Evolutionary conservation across 2,113 vertebrate species (phyloP).

Genomic region (Chloropsis cyanopogon): DNA sequence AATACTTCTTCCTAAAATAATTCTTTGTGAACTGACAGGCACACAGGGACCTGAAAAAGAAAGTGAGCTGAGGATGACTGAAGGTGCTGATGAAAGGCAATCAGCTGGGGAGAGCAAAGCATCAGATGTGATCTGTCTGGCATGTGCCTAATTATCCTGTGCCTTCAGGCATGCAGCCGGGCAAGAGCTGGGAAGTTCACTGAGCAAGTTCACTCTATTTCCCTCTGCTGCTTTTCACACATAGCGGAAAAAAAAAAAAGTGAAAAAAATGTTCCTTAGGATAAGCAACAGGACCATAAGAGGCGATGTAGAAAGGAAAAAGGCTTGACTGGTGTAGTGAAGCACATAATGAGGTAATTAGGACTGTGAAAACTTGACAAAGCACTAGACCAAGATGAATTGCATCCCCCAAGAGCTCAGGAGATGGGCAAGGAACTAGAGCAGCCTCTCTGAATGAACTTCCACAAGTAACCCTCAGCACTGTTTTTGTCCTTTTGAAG

Average conservation of each 20-base stretch:
- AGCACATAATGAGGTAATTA: slow-evolving; percentile 45
- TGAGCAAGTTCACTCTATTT: background rate
- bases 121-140: background rate
- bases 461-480: background rate
- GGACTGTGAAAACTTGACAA: slow-evolving; percentile 6
- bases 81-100: slow-evolving; percentile 42
- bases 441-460: background rate
- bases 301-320: background rate
- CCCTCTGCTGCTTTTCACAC: background rate
- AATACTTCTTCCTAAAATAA: background rate
- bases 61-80: background rate
- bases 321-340: background rate
- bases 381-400: slow-evolving; percentile 6
- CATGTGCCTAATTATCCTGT: slow-evolving; percentile 22
- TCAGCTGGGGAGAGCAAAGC: slow-evolving; percentile 12
- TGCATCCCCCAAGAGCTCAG: background rate
- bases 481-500: background rate
- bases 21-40: background rate
- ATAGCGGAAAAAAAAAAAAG: background rate
- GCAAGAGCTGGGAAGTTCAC: background rate
- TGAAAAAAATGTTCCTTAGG: background rate
- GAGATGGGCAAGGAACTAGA: background rate
- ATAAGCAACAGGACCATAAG: background rate
- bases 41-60: background rate
- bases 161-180: background rate